A percentile compares a stretch with the other conserved stretches of the same genome.
Evolutionary conservation across 2,113 vertebrate genomes (phyloP).

Genomic region (Syngnathus scovelli): DNA sequence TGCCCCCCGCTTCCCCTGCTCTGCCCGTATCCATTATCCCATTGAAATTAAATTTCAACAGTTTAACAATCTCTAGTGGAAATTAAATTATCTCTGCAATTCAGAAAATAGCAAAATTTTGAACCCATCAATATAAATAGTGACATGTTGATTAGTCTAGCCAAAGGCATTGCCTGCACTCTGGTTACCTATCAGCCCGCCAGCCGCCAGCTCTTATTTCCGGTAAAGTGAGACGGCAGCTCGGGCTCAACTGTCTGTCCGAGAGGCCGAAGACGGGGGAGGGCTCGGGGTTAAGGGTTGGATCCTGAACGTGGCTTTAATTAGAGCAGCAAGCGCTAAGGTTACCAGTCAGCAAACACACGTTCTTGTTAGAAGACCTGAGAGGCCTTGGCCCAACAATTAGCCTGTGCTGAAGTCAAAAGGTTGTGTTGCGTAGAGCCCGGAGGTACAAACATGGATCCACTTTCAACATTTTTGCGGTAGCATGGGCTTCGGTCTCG

Average conservation of each 20-base stretch:
- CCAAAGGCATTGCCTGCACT: slow-evolving; percentile 12
- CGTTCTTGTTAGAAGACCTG: slow-evolving; percentile 28
- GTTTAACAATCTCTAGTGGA: neutral
- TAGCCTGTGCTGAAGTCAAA: slow-evolving; percentile 22
- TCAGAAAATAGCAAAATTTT: neutral
- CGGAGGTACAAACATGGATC: slow-evolving; percentile 11
- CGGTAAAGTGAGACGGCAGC: slow-evolving; percentile 41
- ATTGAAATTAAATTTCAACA: no score
- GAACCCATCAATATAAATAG: neutral
- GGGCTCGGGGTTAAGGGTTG: neutral
- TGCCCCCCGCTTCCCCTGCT: no score
- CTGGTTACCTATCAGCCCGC: slow-evolving; percentile 24
- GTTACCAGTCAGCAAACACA: slow-evolving; percentile 29
- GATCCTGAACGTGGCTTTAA: slow-evolving; percentile 52
- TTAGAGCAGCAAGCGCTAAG: slow-evolving; percentile 61
- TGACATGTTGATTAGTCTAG: slow-evolving; percentile 12
- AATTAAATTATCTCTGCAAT: neutral
- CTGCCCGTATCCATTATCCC: neutral
- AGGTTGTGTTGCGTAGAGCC: slow-evolving; percentile 11
- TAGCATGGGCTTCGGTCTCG: slow-evolving; percentile 7
- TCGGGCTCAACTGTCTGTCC: slow-evolving; percentile 52
- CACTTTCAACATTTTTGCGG: slow-evolving; percentile 33
- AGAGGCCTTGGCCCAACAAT: slow-evolving; percentile 27
- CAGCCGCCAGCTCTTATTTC: slow-evolving; percentile 39
- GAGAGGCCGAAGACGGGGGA: slow-evolving; percentile 12